Percentiles rank a stretch among this genome's conserved stretches.
Evolutionary conservation across 2,888 invertebrate species (phyloP).

Genomic region (Mesorhabditis spiculigera): DNA sequence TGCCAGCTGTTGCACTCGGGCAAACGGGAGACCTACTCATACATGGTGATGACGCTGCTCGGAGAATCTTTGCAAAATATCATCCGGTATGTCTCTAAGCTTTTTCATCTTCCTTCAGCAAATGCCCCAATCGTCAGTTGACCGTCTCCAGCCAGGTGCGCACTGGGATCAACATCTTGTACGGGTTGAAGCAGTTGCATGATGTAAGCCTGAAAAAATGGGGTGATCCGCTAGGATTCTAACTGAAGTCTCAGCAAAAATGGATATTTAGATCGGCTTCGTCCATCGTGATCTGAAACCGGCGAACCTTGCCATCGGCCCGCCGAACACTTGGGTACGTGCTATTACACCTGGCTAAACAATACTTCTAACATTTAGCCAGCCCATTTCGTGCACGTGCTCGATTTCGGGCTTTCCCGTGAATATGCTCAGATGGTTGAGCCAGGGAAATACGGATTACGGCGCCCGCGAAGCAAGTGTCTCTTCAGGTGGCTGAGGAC

Average conservation of each 20-base stretch:
- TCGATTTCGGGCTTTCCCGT: conserved; percentile 46
- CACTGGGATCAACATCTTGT: conserved; percentile 38
- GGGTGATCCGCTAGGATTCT: too few species aligned
- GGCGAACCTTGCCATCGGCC: conserved; percentile 31
- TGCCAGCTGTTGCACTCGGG: conserved; percentile 42
- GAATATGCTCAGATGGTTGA: conserved; percentile 30
- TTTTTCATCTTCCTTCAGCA: conserved; percentile 10
- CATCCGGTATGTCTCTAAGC: conserved; percentile 10
- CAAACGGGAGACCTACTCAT: conserved; percentile 33
- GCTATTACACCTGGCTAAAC: not conserved
- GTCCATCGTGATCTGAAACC: conserved; percentile 45
- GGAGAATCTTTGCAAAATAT: conserved; percentile 37
- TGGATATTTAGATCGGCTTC: conserved; percentile 27
- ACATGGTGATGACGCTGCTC: conserved; percentile 48
- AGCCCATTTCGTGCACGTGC: conserved; percentile 35
- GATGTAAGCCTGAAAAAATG: conserved; percentile 26
- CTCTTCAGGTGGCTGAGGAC: conserved; percentile 20
- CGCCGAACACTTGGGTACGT: not conserved
- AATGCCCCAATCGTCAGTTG: conserved; percentile 12
- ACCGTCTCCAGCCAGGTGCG: conserved; percentile 39
- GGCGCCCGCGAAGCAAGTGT: conserved; percentile 28
- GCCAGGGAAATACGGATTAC: conserved; percentile 21
- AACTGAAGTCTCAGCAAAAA: not conserved
- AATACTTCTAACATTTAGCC: not conserved
- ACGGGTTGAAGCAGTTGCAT: conserved; percentile 50